phyloP scores from a whole-genome alignment of 2,888 invertebrate genomes.

The Eristalis tenax region DNA sequence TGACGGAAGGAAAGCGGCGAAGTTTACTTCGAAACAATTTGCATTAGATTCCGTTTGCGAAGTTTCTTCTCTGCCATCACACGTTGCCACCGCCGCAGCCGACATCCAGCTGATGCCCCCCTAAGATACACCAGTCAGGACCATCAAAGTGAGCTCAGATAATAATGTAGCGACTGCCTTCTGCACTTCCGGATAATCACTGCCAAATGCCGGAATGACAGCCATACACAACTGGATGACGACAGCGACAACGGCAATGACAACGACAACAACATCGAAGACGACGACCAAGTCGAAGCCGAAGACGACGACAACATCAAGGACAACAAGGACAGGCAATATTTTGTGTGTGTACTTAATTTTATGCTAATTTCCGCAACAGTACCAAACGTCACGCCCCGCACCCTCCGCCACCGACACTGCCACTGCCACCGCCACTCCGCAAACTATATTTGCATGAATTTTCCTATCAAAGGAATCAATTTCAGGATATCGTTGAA shows the following conservation, averaged over 20 bases:
- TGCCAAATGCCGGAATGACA: constrained; percentile 65
- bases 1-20: constrained; percentile 51
- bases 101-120: neutral
- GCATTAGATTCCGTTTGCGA: constrained; percentile 59
- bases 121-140: neutral
- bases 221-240: constrained; percentile 31
- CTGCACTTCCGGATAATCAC: constrained; percentile 70
- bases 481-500: constrained; percentile 68
- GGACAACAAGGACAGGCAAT: constrained; percentile 13
- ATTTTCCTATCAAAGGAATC: constrained; percentile 68
- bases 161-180: constrained; percentile 56
- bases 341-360: constrained; percentile 57
- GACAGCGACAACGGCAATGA: constrained; percentile 20
- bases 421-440: neutral
- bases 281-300: neutral
- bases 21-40: constrained; percentile 71
- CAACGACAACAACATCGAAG: constrained; percentile 14
- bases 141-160: constrained; percentile 50
- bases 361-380: constrained; percentile 64
- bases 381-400: constrained; percentile 8
- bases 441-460: constrained; percentile 63
- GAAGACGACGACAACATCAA: neutral
- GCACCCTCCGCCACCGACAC: neutral
- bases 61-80: constrained; percentile 35
- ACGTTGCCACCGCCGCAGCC: neutral